Evolutionary conservation across 2,113 vertebrate species (phyloP).

Genomic region (Pogona vitticeps): DNA sequence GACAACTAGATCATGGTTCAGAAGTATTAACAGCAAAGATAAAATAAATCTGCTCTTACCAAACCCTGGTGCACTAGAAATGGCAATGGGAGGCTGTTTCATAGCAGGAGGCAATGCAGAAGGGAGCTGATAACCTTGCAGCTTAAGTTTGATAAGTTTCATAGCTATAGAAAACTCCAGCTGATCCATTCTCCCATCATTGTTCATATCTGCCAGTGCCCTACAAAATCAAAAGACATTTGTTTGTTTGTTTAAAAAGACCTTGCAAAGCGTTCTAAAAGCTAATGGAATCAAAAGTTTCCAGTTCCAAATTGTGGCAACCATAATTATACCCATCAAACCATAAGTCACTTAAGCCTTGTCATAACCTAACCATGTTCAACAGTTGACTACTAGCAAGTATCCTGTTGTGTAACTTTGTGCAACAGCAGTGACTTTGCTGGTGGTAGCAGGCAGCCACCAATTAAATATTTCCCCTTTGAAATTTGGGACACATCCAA

Average conservation of each 20-base stretch:
- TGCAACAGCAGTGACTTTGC: too few relatives aligned
- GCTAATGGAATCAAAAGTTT: fast-evolving
- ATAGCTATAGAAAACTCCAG: slow-evolving; percentile 98
- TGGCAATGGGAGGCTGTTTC: slow-evolving; percentile 87
- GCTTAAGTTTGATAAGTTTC: slow-evolving; percentile 98
- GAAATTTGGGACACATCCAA: too few relatives aligned
- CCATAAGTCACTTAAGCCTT: too few relatives aligned
- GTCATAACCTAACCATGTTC: neutral
- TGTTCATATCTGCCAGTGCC: slow-evolving; percentile 97
- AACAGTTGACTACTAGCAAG: neutral
- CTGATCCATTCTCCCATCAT: slow-evolving; percentile 96
- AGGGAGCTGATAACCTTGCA: slow-evolving; percentile 95
- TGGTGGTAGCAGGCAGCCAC: too few relatives aligned
- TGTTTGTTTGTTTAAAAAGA: neutral
- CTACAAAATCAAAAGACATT: slow-evolving; percentile 70
- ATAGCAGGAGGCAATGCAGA: slow-evolving; percentile 89
- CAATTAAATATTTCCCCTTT: too few relatives aligned
- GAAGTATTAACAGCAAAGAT: neutral
- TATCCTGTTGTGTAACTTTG: too few relatives aligned
- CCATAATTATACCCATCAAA: neutral
- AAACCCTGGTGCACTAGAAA: slow-evolving; percentile 82
- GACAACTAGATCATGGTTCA: neutral
- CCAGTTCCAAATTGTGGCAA: neutral
- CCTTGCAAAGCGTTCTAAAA: neutral
- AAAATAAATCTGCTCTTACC: slow-evolving; percentile 77